Base-by-base conservation (phyloP, 2,113 vertebrate species). In the Tupaia chinensis region DNA sequence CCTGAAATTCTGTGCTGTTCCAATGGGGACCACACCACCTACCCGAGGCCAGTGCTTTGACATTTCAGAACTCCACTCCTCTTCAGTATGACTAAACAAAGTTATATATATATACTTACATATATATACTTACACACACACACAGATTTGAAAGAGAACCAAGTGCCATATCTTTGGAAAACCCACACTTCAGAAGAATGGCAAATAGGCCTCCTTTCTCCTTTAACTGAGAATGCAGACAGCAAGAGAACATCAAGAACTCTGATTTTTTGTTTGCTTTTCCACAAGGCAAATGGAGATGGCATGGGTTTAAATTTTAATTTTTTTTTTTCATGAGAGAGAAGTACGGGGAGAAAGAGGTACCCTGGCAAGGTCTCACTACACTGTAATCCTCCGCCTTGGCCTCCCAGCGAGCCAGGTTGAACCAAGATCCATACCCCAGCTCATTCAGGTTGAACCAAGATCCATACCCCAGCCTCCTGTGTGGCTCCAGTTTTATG, bases 21-120 rank as follows among this genome's bases (percentile, higher is more conserved):
- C 25, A 63, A 68, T 29, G 82, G 77, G 88, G 82, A 29, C 93
- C 16, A 78, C 20, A 7, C 91, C 89, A 80, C 94, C 74, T 76
- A 6, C 29, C 56, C 8, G 91, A 95, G 91, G 93, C 95, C 93
- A 60, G 86, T 79, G 95, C 82, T 85, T 72, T 91, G 91, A 96
- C 96, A 95, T 95, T 97, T 97, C 58, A 88, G 91, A 94, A 96
- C 94, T 79, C 80, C 95, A 70, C 95, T 93, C 90, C 87, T 96
- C 94, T 61, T 96, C 88, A 73, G 53, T 73, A 61, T 93, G 96
- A 97, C 78, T 93, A 86, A 97, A 86, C 69, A 70, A 80, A 97
- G 93, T 89, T n/a, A n/a, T 68, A 53, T 68, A 63, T 77, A 91
- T 56, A 58, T 58, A 17, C 44, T 44, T 29, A 27, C 27, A 16